A percentile compares a stretch with the other conserved stretches of the same genome.
phyloP scores from a whole-genome alignment of 2,888 invertebrate genomes.

The Glomeris marginata region DNA sequence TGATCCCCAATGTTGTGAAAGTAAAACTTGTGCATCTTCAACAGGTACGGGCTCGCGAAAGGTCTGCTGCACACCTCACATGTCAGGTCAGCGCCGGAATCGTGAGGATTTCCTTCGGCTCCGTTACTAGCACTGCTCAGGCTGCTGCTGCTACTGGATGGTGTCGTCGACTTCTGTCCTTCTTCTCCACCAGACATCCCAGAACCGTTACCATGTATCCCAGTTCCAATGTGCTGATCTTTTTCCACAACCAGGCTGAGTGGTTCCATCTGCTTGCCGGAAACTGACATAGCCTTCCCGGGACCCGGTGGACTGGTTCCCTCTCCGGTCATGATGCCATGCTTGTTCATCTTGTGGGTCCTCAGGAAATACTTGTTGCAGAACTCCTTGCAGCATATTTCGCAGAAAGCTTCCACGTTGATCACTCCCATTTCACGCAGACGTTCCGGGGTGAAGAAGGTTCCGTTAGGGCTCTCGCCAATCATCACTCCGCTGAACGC shows the following conservation, averaged over 20 bases:
- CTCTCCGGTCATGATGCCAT: slow-evolving; percentile 47
- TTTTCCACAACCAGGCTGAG: slow-evolving; percentile 10
- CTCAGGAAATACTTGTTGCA: slow-evolving; percentile 84
- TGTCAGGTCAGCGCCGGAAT: slow-evolving; percentile 21
- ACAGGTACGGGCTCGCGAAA: slow-evolving; percentile 30
- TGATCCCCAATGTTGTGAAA: slow-evolving; percentile 26
- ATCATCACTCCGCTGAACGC: background rate
- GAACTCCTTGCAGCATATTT: slow-evolving; percentile 82
- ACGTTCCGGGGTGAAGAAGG: slow-evolving; percentile 48
- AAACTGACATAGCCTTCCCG: background rate
- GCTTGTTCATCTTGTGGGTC: slow-evolving; percentile 84
- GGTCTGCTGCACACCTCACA: slow-evolving; percentile 30
- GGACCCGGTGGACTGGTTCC: slow-evolving; percentile 6
- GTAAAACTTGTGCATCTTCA: slow-evolving; percentile 33
- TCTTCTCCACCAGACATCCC: slow-evolving; percentile 23
- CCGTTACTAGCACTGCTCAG: slow-evolving; percentile 9
- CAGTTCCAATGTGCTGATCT: slow-evolving; percentile 2
- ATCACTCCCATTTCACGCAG: slow-evolving; percentile 58
- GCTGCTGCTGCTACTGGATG: slow-evolving; percentile 23
- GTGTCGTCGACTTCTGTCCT: slow-evolving; percentile 30
- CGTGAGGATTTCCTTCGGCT: slow-evolving; percentile 14
- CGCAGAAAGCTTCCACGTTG: slow-evolving; percentile 69
- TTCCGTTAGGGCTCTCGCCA: slow-evolving; percentile 10
- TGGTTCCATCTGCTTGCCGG: slow-evolving; percentile 5
- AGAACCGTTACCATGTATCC: slow-evolving; percentile 24